Base-by-base conservation (phyloP, 53 echinoderm and acorn worm genomes). In the Astropecten irregularis region DNA sequence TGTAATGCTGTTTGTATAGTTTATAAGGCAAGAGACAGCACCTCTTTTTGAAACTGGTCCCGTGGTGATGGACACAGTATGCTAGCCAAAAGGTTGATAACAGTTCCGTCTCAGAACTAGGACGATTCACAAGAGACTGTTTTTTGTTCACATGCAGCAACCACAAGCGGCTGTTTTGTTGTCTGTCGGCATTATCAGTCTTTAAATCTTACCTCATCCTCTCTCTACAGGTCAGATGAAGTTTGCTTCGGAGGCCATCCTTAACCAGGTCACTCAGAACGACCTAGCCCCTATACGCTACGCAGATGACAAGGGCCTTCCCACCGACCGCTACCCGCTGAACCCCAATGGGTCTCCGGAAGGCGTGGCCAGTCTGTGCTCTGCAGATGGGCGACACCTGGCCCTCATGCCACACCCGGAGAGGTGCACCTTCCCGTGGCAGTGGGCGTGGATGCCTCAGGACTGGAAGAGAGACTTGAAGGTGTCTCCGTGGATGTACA, bases 391-490 rank as follows among this genome's bases (percentile, higher is more conserved):
- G 18, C 93, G 93, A 26, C 96, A 96, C 73, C 85, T 96, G 32
- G 96, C 96, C 21, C 82, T 96, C 69, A 96, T 96, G 96, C 96
- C 96, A 8, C 96, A 96, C 66, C 96, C 96, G 9, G 96, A 96
- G 83, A 70, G 96, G 36, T 85, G 91, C 50, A 91, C 93, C n/a
- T 83, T 85, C 51, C 86, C 88, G 14, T 96, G 96, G 96, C 96
- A 96, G 81, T 96, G 96, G 96, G 91, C 96, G 0, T 96, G 97
- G 97, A 94, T 92, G 93, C 97, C 97, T 13, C 52, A 49, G 48
- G 83, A 89, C 10, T 96, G 97, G 97, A 59, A 83, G 58, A 34
- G 15, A 49, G 87, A 84, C 26, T 49, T 93, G 47, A 87, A 84
- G 22, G 93, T 81, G 42, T 96, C 97, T 4, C 97, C 97, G 50